Conservation (phyloP, 37 sponge, comb jelly and placozoan genomes). For the Aplysina aerophoba region DNA sequence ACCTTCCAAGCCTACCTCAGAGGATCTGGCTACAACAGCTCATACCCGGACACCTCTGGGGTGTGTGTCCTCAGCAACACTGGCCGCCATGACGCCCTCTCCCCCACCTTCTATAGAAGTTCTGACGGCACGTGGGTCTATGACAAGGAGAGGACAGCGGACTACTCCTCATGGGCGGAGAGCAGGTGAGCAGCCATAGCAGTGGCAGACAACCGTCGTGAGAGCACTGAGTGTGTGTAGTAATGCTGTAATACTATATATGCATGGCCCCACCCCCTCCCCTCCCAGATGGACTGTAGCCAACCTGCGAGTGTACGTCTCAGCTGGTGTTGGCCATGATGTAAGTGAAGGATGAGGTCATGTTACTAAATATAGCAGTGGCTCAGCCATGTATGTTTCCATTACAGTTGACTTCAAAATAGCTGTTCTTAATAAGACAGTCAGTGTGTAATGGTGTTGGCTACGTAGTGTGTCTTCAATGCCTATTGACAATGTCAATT, state of each 20-base stretch:
- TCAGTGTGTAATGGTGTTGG: too few species aligned
- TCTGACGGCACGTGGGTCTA: neutral
- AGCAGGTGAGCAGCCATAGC: constrained; percentile 55
- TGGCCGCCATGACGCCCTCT: constrained; percentile 45
- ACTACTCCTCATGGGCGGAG: constrained; percentile 86
- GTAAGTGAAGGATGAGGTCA: neutral
- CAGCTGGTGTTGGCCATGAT: constrained; percentile 18
- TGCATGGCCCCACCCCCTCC: too few species aligned
- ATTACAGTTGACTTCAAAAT: neutral
- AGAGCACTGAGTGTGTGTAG: neutral
- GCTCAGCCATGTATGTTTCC: neutral
- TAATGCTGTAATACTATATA: neutral
- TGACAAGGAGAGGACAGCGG: neutral
- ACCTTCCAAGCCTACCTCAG: neutral
- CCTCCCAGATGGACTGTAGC: neutral
- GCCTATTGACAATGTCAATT: too few species aligned
- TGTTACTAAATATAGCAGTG: neutral
- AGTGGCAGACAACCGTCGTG: neutral
- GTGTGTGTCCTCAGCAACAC: constrained; percentile 20
- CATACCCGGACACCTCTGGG: neutral
- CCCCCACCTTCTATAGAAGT: constrained; percentile 56
- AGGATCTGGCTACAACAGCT: neutral
- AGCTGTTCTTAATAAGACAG: too few species aligned
- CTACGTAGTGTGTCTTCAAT: too few species aligned
- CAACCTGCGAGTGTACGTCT: constrained; percentile 1